phyloP scores from a whole-genome alignment of 2,797 vertebrate species.

The Onychomys torridus region DNA sequence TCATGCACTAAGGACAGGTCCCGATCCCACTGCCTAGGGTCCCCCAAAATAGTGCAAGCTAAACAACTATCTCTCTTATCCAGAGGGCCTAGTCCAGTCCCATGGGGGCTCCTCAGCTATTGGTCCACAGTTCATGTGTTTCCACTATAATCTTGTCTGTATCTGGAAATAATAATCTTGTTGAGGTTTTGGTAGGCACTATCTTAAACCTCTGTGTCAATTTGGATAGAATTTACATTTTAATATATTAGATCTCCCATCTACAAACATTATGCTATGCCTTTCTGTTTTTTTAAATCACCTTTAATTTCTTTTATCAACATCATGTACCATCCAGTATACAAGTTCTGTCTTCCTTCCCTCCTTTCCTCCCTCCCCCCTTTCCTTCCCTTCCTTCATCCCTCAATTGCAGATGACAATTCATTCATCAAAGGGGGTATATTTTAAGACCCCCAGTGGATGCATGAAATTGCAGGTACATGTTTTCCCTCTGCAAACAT shows the following conservation, averaged over 20 bases:
- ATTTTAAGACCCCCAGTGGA: background rate
- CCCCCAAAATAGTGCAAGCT: too few species aligned
- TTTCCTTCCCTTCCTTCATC: background rate
- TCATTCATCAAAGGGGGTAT: background rate
- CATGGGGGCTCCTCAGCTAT: too few species aligned
- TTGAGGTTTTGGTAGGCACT: constrained; percentile 29
- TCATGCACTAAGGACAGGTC: too few species aligned
- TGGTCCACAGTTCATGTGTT: too few species aligned
- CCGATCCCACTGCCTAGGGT: too few species aligned
- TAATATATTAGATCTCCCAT: background rate
- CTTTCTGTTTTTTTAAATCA: background rate
- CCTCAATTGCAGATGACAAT: background rate
- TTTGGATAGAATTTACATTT: background rate
- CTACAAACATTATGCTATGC: background rate
- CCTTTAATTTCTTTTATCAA: background rate
- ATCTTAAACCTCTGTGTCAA: background rate
- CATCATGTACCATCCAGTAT: background rate
- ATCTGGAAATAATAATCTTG: constrained; percentile 21
- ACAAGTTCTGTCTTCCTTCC: background rate
- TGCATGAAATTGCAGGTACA: background rate
- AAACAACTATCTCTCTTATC: too few species aligned
- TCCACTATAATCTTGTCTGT: background rate
- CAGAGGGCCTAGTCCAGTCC: too few species aligned
- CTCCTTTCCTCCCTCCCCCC: background rate
- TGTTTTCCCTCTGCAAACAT: background rate